Evolutionary conservation across 2,888 invertebrate species (phyloP).

Genomic region (Ophioninae sp.): DNA sequence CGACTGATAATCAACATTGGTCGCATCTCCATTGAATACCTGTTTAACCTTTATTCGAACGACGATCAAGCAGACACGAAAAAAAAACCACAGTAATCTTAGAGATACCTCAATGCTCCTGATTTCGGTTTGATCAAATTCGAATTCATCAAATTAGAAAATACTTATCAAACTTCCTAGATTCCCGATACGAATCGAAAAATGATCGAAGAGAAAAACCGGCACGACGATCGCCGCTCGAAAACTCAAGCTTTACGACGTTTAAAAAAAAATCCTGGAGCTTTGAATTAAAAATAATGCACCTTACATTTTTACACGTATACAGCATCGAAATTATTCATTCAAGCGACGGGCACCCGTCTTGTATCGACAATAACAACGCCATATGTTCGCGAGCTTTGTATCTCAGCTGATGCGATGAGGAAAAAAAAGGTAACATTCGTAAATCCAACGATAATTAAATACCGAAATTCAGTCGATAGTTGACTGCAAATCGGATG

Average conservation of each 20-base stretch:
- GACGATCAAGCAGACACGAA: no score
- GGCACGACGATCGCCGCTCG: neutral
- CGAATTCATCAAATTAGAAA: neutral
- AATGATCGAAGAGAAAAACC: neutral
- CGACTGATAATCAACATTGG: neutral
- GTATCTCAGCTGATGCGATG: neutral
- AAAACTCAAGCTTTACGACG: neutral
- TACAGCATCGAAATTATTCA: neutral
- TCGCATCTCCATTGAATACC: no score
- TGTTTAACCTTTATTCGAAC: no score
- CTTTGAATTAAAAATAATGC: neutral
- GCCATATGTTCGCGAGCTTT: slow-evolving; percentile 3
- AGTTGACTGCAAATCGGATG: neutral
- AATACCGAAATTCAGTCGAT: no score
- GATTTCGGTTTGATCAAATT: no score
- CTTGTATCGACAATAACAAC: neutral
- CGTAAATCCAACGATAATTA: neutral
- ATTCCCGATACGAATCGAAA: neutral
- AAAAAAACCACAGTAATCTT: no score
- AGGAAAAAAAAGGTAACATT: neutral
- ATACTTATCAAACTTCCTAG: neutral
- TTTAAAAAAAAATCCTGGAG: neutral
- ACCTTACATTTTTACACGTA: neutral
- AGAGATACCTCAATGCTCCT: neutral
- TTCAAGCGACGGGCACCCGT: neutral